Evolutionary conservation across 2,113 vertebrate genomes (phyloP).

Genomic region (Tretioscincus oriximinensis): DNA sequence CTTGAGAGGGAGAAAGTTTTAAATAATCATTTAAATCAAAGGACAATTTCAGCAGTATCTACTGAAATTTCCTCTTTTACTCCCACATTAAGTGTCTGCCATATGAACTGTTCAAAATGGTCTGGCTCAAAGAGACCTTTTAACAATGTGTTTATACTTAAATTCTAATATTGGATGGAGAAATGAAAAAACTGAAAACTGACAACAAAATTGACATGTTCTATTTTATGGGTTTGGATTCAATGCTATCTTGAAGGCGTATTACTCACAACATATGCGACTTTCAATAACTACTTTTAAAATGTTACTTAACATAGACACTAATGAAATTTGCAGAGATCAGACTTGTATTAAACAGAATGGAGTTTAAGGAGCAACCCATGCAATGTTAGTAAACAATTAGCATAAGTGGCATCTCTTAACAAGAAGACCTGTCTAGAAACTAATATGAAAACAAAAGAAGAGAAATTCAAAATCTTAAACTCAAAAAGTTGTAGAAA

Average conservation of each 20-base stretch:
- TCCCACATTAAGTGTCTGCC: no score
- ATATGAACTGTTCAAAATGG: no score
- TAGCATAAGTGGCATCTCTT: no score
- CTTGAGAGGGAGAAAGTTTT: no score
- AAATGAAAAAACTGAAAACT: background rate
- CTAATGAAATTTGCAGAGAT: no score
- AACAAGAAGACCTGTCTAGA: background rate
- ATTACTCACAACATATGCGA: no score
- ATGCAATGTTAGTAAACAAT: background rate
- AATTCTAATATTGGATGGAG: background rate
- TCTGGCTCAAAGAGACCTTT: no score
- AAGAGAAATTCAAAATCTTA: no score
- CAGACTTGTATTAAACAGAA: background rate
- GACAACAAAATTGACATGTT: background rate
- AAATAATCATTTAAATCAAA: no score
- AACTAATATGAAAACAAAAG: background rate
- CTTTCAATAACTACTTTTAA: background rate
- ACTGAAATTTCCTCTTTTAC: no score
- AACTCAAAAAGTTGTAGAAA: no score
- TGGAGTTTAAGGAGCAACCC: background rate
- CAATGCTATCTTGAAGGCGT: background rate
- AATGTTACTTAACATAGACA: background rate
- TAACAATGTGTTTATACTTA: background rate
- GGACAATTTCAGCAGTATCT: no score
- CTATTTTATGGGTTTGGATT: background rate